phyloP scores from a whole-genome alignment of 2,113 vertebrate species.

The Fregata magnificens region DNA sequence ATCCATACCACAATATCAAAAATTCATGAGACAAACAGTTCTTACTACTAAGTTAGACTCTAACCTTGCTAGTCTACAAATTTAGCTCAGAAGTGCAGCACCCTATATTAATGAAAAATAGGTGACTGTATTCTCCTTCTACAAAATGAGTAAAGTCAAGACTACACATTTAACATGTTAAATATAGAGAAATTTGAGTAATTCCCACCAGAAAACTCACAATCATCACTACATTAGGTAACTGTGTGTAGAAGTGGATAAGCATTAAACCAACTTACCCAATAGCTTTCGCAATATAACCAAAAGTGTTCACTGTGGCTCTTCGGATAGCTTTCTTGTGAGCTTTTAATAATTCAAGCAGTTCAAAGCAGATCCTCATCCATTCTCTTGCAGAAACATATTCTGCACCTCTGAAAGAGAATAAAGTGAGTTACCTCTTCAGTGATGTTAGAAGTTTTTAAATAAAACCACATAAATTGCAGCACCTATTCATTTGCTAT shows the following conservation, averaged over 20 bases:
- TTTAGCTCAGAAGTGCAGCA: background rate
- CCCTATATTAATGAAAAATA: background rate
- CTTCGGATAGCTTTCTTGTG: conserved; percentile 98
- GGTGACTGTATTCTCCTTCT: fast-evolving
- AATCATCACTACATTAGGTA: background rate
- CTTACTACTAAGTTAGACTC: background rate
- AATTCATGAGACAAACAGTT: background rate
- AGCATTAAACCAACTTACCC: conserved; percentile 78
- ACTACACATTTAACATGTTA: background rate
- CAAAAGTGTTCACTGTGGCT: conserved; percentile 99
- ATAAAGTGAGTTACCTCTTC: background rate
- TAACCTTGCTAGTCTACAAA: background rate
- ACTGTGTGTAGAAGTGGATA: background rate
- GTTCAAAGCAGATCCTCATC: conserved; percentile 99
- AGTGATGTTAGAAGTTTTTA: background rate
- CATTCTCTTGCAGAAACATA: conserved; percentile 98
- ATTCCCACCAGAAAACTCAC: background rate
- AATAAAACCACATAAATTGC: background rate
- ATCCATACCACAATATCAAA: background rate
- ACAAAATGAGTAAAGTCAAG: background rate
- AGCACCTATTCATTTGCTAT: background rate
- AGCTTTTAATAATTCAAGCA: conserved; percentile 95
- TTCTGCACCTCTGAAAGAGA: conserved; percentile 89
- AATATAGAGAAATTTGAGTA: background rate
- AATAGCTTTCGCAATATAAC: conserved; percentile 98